A percentile compares a stretch with the other conserved stretches of the same genome.
Evolutionary conservation across 2,888 invertebrate species (phyloP).

Genomic region (Merodon equestris): DNA sequence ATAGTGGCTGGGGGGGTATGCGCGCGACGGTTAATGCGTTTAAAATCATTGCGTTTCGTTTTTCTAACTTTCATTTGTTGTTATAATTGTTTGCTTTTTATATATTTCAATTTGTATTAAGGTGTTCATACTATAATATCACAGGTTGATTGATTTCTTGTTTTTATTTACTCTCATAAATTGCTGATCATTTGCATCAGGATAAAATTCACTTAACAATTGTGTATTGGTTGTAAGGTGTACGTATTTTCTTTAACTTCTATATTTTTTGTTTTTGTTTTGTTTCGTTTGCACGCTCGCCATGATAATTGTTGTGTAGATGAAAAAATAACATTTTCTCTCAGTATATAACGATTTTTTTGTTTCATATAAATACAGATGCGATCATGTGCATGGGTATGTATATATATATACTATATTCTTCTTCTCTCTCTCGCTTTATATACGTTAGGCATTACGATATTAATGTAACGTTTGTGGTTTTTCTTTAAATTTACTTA

Average conservation of each 20-base stretch:
- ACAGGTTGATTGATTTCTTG: constrained; percentile 73
- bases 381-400: constrained; percentile 48
- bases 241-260: constrained; percentile 30
- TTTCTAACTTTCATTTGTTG: constrained; percentile 57
- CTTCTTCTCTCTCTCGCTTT: constrained; percentile 43
- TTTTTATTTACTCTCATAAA: constrained; percentile 70
- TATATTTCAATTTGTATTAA: constrained; percentile 69
- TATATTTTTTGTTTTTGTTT: no score
- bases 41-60: constrained; percentile 35
- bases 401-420: constrained; percentile 38
- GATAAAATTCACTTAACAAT: constrained; percentile 71
- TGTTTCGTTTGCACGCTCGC: constrained; percentile 58
- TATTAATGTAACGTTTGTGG: constrained; percentile 58
- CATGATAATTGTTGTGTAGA: constrained; percentile 70
- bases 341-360: constrained; percentile 50
- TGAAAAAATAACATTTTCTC: constrained; percentile 72
- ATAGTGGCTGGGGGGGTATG: constrained; percentile 13
- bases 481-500: constrained; percentile 38
- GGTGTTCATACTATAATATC: constrained; percentile 74
- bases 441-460: constrained; percentile 68
- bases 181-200: constrained; percentile 59
- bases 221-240: constrained; percentile 62
- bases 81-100: constrained; percentile 42
- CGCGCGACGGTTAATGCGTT: constrained; percentile 61
- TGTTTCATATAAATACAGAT: no score